These are phyloP conservation scores for Nephrotoma guestfalica DNA, from an alignment of 2,888 invertebrate species.

Conservation along the genomic window DNA sequence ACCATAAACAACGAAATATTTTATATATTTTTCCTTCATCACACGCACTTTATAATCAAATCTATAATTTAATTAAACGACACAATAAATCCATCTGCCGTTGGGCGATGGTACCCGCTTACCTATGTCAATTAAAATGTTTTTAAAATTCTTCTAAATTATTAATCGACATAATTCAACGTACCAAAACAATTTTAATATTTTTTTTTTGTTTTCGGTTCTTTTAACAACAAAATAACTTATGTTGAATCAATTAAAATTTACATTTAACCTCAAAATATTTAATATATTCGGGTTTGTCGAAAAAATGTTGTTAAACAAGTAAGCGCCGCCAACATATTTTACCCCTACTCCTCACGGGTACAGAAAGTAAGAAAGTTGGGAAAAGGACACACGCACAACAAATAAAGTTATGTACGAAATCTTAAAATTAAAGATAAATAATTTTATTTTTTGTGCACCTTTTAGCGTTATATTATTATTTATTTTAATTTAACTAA, in stretches of 20 bases:
- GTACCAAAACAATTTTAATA: neutral
- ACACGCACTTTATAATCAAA: neutral
- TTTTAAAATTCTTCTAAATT: neutral
- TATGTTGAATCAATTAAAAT: neutral
- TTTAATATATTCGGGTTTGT: neutral
- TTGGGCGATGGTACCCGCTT: neutral
- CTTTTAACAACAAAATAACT: neutral
- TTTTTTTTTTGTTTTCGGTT: neutral
- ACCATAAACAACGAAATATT: neutral
- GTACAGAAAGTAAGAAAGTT: neutral
- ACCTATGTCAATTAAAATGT: neutral
- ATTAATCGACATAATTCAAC: neutral
- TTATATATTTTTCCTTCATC: neutral
- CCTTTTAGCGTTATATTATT: neutral
- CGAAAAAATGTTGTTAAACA: neutral
- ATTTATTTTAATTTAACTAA: neutral
- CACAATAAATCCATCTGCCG: neutral
- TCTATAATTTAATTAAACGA: neutral
- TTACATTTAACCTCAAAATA: neutral
- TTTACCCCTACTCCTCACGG: neutral
- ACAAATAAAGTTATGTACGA: neutral
- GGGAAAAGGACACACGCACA: neutral
- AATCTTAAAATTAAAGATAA: neutral
- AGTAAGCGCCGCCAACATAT: neutral
- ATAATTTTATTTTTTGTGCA: neutral